Conservation (phyloP, 2,113 vertebrate species). For the Phainopepla nitens region DNA sequence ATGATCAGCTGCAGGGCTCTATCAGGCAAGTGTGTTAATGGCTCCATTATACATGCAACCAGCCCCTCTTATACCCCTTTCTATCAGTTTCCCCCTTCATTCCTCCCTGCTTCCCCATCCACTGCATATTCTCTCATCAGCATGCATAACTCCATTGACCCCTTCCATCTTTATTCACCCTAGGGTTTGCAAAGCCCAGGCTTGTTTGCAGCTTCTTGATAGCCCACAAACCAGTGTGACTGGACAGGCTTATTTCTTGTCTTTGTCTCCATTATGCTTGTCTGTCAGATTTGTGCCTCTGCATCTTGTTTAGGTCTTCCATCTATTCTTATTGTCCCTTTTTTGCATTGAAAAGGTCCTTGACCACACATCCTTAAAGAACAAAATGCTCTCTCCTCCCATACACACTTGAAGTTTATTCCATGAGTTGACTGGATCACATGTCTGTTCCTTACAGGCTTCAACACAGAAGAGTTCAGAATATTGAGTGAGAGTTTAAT, state of each 20-base stretch:
- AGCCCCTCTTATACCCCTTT: neutral
- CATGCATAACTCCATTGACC: rapidly evolving
- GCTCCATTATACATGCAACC: neutral
- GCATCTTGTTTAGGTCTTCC: neutral
- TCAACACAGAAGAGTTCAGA: neutral
- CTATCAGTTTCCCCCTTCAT: neutral
- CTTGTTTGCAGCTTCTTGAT: neutral
- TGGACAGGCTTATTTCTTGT: neutral
- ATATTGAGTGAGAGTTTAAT: neutral
- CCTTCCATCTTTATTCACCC: neutral
- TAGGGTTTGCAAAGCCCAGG: neutral
- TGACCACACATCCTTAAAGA: neutral
- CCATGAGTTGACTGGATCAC: neutral
- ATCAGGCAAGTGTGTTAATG: neutral
- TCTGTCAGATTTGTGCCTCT: neutral
- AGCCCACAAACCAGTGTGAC: neutral
- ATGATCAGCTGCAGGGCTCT: neutral
- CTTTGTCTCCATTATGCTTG: neutral
- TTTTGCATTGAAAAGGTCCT: neutral
- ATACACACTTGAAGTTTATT: neutral
- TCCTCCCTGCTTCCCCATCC: neutral
- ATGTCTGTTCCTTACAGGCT: neutral
- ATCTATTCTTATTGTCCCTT: neutral
- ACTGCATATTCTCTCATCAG: neutral
- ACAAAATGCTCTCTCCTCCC: neutral